Conservation (phyloP, 1,140 invertebrate species). For the Diorhabda elongata region DNA sequence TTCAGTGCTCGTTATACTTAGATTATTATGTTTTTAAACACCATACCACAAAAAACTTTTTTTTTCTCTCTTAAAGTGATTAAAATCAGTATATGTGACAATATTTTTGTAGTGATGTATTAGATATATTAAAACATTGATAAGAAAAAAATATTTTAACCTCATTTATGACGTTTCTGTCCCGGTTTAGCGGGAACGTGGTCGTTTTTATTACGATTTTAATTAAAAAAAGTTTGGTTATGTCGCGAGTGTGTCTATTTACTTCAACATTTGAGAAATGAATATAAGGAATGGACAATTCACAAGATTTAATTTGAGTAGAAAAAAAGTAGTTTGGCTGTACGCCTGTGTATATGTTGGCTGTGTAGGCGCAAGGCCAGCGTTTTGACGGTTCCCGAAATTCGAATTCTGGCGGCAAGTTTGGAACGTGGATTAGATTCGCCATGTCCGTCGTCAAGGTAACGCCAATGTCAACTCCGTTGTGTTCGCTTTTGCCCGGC, state of each 20-base stretch:
- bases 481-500: slow-evolving; percentile 14
- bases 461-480: slow-evolving; percentile 24
- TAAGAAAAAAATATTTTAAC: too few species aligned
- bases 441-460: slow-evolving; percentile 39
- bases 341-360: slow-evolving; percentile 46
- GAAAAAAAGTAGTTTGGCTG: slow-evolving; percentile 40
- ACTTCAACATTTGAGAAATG: slow-evolving; percentile 8
- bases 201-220: too few species aligned
- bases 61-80: too few species aligned
- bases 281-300: background rate
- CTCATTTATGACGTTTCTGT: too few species aligned
- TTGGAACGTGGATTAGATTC: slow-evolving; percentile 68
- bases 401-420: slow-evolving; percentile 72
- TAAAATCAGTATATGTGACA: too few species aligned
- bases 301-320: slow-evolving; percentile 13
- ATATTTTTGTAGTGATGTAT: too few species aligned
- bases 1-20: too few species aligned
- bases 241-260: slow-evolving; percentile 3
- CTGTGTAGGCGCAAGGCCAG: slow-evolving; percentile 63
- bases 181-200: too few species aligned
- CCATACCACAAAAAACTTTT: too few species aligned
- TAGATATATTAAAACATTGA: too few species aligned
- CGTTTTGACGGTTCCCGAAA: slow-evolving; percentile 65
- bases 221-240: too few species aligned
- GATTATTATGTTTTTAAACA: too few species aligned